phyloP scores from a whole-genome alignment of 1,140 invertebrate genomes.

The Diuraphis noxia region DNA sequence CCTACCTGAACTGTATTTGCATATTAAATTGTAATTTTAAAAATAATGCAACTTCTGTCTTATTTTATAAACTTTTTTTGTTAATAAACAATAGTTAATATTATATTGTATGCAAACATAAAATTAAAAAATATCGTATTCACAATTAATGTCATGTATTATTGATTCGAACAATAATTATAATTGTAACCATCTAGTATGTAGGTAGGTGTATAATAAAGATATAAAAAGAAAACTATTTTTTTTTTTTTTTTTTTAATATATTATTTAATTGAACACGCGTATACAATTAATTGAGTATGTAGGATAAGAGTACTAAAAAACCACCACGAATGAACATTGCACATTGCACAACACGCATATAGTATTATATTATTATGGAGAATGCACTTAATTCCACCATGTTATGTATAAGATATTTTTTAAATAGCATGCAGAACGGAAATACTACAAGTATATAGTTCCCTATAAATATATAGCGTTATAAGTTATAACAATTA shows the following conservation, averaged over 20 bases:
- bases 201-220: too few species aligned
- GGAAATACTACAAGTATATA: neutral
- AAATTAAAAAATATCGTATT: neutral
- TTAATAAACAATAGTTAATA: too few species aligned
- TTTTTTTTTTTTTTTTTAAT: neutral
- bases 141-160: neutral
- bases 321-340: neutral
- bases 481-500: neutral
- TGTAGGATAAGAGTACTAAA: neutral
- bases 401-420: neutral
- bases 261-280: neutral
- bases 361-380: neutral
- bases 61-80: too few species aligned
- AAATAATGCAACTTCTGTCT: neutral
- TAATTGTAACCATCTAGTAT: neutral
- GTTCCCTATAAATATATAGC: neutral
- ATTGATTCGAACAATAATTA: neutral
- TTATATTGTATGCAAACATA: too few species aligned
- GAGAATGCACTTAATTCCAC: neutral
- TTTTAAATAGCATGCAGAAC: neutral
- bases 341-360: neutral
- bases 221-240: too few species aligned
- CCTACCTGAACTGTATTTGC: too few species aligned
- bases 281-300: neutral
- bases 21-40: neutral